Evolutionary conservation across 2,888 invertebrate species (phyloP), one percentile per base, ranked within the genome.

Genomic region (Heteromyza rotundicornis): DNA sequence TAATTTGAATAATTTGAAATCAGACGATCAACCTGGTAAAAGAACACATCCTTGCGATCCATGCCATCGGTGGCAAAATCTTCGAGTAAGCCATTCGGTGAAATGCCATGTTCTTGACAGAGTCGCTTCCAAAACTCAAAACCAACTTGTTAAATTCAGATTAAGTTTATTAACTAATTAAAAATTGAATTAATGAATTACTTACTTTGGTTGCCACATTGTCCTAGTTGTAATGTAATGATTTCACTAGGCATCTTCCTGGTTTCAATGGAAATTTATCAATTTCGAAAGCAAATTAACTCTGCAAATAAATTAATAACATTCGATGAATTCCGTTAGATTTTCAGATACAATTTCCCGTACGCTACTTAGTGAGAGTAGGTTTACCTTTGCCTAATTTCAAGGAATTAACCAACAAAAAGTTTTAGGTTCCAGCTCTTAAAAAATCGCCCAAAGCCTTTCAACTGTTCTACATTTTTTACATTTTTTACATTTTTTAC

Each of bases 111-210:
- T 79, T 99, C 99, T 56, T 92, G 89, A 82, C 98, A 98, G 57
- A 99, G 85, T 76, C 96, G 92, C 82, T 98, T 98, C 99, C 99
- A 99, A 85, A 99, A 99, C 84, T 98, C 98, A 85, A 98, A 98
- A 27, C 98, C 99, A 87, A 96, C 92, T 91, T 71, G 49, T n/a
- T n/a, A n/a, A n/a, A n/a, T n/a, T 67, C 57, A 50, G 23, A n/a
- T n/a, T n/a, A n/a, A 57, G 57, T 14, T 10, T 8, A 32, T 16
- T 54, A n/a, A n/a, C n/a, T n/a, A 7, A 7, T 10, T 7, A 27
- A 7, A 16, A 8, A 47, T 20, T 22, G 16, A 16, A 14, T 5
- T 14, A 16, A 22, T 44, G 32, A 17, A 1, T 44, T 10, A 85
- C 89, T 88, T 85, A 96, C 96, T 97, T 86, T 99, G 98, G 85